A percentile compares a stretch with the other conserved stretches of the same genome.
Evolutionary conservation across 2,113 vertebrate species (phyloP).

Genomic region (Proteles cristata): DNA sequence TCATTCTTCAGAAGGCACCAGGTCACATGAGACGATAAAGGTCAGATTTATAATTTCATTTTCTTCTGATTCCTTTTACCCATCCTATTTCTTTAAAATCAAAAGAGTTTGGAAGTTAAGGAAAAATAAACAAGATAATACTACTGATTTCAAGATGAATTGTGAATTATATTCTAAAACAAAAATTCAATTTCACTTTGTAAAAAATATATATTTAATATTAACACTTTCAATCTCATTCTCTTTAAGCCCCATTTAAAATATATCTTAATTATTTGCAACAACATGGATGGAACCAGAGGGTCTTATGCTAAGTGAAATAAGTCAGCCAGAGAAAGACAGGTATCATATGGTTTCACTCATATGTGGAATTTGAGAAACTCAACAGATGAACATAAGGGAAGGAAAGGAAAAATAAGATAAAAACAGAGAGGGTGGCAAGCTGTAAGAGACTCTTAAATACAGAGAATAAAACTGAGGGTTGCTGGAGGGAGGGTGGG

Average conservation of each 20-base stretch:
- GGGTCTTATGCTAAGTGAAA: too few relatives aligned
- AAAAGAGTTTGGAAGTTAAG: background rate
- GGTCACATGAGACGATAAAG: background rate
- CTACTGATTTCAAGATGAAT: background rate
- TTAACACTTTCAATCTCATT: background rate
- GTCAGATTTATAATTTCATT: background rate
- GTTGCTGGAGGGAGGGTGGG: too few relatives aligned
- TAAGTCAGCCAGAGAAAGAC: too few relatives aligned
- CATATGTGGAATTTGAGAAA: too few relatives aligned
- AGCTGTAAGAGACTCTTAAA: too few relatives aligned
- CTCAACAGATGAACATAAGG: too few relatives aligned
- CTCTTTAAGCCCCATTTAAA: background rate
- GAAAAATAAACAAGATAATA: background rate
- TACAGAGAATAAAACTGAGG: too few relatives aligned
- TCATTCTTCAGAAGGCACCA: background rate
- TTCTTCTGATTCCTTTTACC: background rate
- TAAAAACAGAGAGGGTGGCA: too few relatives aligned
- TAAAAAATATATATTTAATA: background rate
- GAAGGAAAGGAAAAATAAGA: too few relatives aligned
- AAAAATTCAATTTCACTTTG: background rate
- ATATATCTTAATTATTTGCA: background rate
- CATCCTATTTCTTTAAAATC: background rate
- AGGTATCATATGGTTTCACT: too few relatives aligned
- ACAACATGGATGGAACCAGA: too few relatives aligned
- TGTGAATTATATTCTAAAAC: background rate